Conservation (phyloP, 1,140 invertebrate species). For the Drosophila bipectinata region DNA sequence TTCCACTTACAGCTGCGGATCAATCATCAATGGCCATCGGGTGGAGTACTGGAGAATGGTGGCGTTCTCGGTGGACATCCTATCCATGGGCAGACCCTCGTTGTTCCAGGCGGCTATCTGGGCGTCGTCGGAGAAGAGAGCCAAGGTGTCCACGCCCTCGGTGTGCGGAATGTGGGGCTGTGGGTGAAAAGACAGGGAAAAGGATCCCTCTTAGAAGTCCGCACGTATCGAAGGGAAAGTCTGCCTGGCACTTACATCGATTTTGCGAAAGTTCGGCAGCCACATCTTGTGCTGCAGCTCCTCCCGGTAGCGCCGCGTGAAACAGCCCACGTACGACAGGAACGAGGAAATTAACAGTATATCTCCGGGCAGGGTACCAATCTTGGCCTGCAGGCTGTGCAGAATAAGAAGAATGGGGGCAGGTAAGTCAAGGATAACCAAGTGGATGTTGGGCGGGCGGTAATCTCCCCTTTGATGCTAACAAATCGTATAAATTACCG, state of each 20-base stretch:
- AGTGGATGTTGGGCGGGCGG: not conserved
- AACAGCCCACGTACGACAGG: slow-evolving; percentile 97
- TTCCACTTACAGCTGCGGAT: slow-evolving; percentile 89
- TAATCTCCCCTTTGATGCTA: slow-evolving; percentile 45
- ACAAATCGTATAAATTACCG: slow-evolving; percentile 64
- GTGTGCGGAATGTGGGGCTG: slow-evolving; percentile 92
- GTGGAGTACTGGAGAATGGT: slow-evolving; percentile 95
- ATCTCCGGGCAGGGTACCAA: slow-evolving; percentile 94
- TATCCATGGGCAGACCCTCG: slow-evolving; percentile 95
- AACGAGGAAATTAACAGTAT: slow-evolving; percentile 95
- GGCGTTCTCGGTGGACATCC: slow-evolving; percentile 98
- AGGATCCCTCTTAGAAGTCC: not conserved
- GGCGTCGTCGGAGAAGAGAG: slow-evolving; percentile 95
- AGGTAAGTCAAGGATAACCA: slow-evolving; percentile 10
- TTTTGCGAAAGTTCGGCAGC: slow-evolving; percentile 84
- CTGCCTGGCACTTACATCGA: slow-evolving; percentile 83
- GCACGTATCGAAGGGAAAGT: slow-evolving; percentile 4
- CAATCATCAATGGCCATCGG: slow-evolving; percentile 97
- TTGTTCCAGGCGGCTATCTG: slow-evolving; percentile 97
- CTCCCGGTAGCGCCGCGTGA: slow-evolving; percentile 93
- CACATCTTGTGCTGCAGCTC: slow-evolving; percentile 93
- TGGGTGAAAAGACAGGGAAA: slow-evolving; percentile 19
- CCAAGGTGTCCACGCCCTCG: slow-evolving; percentile 91
- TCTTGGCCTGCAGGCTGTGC: slow-evolving; percentile 85
- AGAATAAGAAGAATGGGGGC: slow-evolving; percentile 3